Evolutionary conservation across 2,797 vertebrate species (phyloP), one percentile per base, ranked within the genome.

Genomic region (Pseudocheirus occidentalis): DNA sequence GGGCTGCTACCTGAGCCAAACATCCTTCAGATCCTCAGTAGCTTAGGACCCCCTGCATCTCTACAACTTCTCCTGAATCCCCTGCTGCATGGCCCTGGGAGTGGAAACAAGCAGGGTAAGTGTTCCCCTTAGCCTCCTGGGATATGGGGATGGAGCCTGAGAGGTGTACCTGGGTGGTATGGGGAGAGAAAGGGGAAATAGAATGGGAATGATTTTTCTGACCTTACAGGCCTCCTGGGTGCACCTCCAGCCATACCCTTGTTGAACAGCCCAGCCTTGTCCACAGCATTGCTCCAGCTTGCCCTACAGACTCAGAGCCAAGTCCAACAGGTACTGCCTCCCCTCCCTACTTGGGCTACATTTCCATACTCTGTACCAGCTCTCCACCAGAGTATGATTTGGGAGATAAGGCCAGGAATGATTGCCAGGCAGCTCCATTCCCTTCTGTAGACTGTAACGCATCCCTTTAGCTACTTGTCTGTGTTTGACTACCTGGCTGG

Each of bases 1-100:
- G 99, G 99, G 40, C 99, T 99, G 62, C 99, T 99, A 3, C 99
- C 99, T 0, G 99, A 99, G 95, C 99, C 99, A 2, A 99, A 98
- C 27, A 97, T 99, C 90, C 98, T 99, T 95, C 99, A 99, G 98
- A 99, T 99, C 18, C 99, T 99, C 31, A 98, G 98, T 92, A 99
- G 99, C 95, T 98, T 99, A 93, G 99, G 99, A 53, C 99, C 99
- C 91, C 99, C 99, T 0, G 98, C 99, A 0, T 99, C 99, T 0
- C 98, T 99, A 12, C 99, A 99, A 98, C 99, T 99, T 97, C 99
- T 99, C 96, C 98, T 99, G 91, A 99, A 98, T 95, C 99, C 99
- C 0, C 98, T 99, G 93, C 98, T 99, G n/a, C 99, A 99, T 0
- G 94, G 98, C 13, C 92, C 93, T 0, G 66, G 97, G 0, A 50